Base-by-base conservation (phyloP, 2,113 vertebrate species). In the Zosterops borbonicus region DNA sequence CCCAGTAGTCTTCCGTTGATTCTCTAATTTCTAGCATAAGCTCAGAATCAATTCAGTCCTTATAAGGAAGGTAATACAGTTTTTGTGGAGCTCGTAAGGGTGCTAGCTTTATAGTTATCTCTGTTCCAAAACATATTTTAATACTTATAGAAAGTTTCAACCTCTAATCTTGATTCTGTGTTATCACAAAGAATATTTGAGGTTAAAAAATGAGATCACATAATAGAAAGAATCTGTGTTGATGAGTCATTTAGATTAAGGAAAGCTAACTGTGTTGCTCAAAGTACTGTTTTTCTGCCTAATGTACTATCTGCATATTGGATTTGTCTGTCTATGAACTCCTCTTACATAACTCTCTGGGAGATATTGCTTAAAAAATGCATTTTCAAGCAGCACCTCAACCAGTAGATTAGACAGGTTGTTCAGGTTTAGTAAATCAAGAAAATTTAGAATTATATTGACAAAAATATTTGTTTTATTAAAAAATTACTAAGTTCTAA, bases 401-500 rank as follows among this genome's bases (percentile, higher is more conserved):
- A 7, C 16, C 16, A 58, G n/a, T 74, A 79, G 50, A 63, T 91
- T 64, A 90, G 28, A 94, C 91, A 73, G 91, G 4, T 76, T 78
- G n/a, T 74, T 96, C 37, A 64, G 31, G n/a, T 77, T 85, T 62
- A 81, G 18, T 93, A 94, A 95, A 92, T 70, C 11, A 82, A 70
- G 82, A 82, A 78, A 76, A 93, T 63, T 64, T 55, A 16, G 29
- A 82, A 53, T 62, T 82, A 5, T 80, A 89, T 69, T 81, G 44
- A 58, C 55, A 79, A 80, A 91, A 83, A n/a, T 77, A 4, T 31
- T 68, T 83, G 14, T 50, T 90, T 87, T 42, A 77, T 78, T 56
- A 56, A 87, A 59, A 90, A 84, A 88, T 55, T 46, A 65, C 1
- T 5, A 60, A 77, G 47, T 90, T 69, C 59, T 50, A 59, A 63